Conservation (phyloP, 2,797 vertebrate genomes). For the Hemitrygon akajei region DNA sequence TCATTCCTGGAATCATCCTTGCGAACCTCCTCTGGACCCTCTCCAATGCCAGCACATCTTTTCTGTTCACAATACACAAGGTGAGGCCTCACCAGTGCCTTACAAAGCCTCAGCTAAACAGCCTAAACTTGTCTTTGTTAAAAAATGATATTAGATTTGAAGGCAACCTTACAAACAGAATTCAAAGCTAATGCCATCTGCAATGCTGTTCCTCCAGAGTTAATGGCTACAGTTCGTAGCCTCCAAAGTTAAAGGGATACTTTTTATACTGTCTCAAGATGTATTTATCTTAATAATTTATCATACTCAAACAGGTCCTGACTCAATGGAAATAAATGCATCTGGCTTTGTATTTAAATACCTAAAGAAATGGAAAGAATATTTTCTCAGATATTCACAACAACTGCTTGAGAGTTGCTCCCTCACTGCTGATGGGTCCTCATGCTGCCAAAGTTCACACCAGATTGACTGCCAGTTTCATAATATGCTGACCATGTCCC, state of each 20-base stretch:
- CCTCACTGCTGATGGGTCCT: not conserved
- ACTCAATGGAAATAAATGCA: conserved; percentile 3
- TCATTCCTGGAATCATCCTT: too few relatives aligned
- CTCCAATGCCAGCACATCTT: too few relatives aligned
- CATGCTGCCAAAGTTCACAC: not conserved
- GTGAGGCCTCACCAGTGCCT: too few relatives aligned
- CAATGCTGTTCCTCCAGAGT: not conserved
- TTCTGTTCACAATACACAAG: too few relatives aligned
- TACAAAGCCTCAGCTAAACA: too few relatives aligned
- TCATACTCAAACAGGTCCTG: not conserved
- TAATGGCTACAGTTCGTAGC: not conserved
- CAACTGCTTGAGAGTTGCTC: not conserved
- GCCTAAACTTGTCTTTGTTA: not conserved
- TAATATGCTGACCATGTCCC: too few relatives aligned
- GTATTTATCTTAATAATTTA: not conserved
- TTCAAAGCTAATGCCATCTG: not conserved
- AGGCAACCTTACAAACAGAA: not conserved
- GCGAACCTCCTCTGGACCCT: too few relatives aligned
- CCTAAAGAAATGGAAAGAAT: not conserved
- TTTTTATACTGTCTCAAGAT: not conserved
- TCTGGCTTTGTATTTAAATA: not conserved
- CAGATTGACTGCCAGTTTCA: not conserved
- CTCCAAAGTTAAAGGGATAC: not conserved
- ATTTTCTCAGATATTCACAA: not conserved
- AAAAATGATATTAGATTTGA: not conserved